Evolutionary conservation across 37 sponge, comb jelly and placozoan genomes (phyloP), one percentile per base, ranked within the genome.

Genomic region (Corticium candelabrum): DNA sequence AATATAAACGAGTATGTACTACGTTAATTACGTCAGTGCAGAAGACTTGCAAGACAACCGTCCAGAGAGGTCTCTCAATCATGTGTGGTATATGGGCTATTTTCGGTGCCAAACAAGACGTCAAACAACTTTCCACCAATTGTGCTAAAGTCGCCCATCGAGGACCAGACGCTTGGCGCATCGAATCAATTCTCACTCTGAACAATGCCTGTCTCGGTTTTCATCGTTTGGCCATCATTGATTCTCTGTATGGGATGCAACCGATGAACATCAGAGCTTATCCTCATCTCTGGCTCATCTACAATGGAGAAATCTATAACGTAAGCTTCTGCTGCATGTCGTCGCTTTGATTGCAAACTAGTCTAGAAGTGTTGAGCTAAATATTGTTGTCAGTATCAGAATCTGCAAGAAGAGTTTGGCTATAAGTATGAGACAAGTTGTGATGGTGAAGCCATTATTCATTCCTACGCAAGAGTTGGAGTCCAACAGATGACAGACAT

Each of bases 61-160:
- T 27, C 62, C 62, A 50, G 62, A 50, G 62, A 11, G 21, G 15
- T 50, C 21, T 21, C 62, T 50, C 62, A 50, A 70, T 32, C 4
- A 70, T 70, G 73, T 70, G 73, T 29, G 73, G 73, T 7, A 70
- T 70, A n/a, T 70, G 73, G 73, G 73, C 73, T n/a, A 7, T 70
- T 7, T 70, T 70, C 73, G 73, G 73, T 4, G 32, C 30, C n/a
- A 2, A 34, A 3, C 69, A 21, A 2, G 73, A 70, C 29, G 29
- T 15, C 73, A 7, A 4, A n/a, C n/a, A n/a, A 32, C 7, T 70
- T n/a, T 15, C 4, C 73, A 7, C 5, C 35, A 7, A 70, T 32
- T 70, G 7, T 29, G 5, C 5, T 4, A n/a, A 32, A 5, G n/a
- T 70, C 5, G 5, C 73, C 4, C 73, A 70, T 15, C 73, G 73